A percentile compares a stretch with the other conserved stretches of the same genome.
These are phyloP conservation scores for Aproaerema taeniolella DNA, from an alignment of 2,888 invertebrate genomes.

Conservation along the genomic window DNA sequence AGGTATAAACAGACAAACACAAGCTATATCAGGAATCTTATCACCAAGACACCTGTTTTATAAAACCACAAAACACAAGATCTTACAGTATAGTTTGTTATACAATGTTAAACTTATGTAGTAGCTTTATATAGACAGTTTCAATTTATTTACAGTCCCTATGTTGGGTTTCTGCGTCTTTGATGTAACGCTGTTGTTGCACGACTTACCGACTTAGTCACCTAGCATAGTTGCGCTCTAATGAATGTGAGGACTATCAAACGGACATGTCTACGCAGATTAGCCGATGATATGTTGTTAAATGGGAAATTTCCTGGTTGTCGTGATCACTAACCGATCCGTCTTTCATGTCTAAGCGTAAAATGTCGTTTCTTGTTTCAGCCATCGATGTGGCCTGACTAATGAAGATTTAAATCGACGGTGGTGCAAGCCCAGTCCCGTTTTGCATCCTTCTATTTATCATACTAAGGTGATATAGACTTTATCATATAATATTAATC, in stretches of 20 bases:
- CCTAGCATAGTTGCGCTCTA: too few species aligned
- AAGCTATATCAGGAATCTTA: too few species aligned
- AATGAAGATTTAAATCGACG: conserved; percentile 91
- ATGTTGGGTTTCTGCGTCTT: neutral
- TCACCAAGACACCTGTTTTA: too few species aligned
- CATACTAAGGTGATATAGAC: conserved; percentile 81
- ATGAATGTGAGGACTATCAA: conserved; percentile 17
- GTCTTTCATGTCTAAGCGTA: conserved; percentile 24
- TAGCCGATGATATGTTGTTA: conserved; percentile 40
- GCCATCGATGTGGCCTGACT: conserved; percentile 89
- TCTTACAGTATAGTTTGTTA: too few species aligned
- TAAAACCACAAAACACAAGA: too few species aligned
- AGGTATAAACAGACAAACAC: too few species aligned
- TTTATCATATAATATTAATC: conserved; percentile 13
- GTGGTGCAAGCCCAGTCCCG: conserved; percentile 87
- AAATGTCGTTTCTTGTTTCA: conserved; percentile 70
- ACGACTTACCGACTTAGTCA: neutral
- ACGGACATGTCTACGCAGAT: conserved; percentile 39
- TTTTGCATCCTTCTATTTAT: conserved; percentile 88
- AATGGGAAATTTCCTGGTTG: conserved; percentile 50
- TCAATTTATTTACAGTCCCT: too few species aligned
- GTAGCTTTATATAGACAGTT: too few species aligned
- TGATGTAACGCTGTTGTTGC: neutral
- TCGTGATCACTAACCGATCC: conserved; percentile 28
- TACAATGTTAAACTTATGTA: too few species aligned